A percentile compares a stretch with the other conserved stretches of the same genome.
Evolutionary conservation across 2,888 invertebrate species (phyloP).

Genomic region (Scaptodrosophila latifasciaeformis): DNA sequence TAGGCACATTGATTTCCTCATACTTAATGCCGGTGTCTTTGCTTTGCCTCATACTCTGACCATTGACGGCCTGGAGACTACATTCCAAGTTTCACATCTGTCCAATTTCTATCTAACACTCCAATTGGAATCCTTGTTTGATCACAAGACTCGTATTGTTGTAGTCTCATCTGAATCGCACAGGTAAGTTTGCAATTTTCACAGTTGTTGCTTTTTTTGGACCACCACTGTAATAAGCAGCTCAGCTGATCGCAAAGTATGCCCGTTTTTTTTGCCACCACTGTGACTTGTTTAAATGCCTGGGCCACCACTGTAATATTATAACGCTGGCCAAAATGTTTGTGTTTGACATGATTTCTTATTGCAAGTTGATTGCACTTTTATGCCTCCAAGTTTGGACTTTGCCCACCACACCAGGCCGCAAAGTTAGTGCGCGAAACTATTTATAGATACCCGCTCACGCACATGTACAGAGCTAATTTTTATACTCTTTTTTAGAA

Average conservation of each 20-base stretch:
- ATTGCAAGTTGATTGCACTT: conserved; percentile 59
- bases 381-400: conserved; percentile 43
- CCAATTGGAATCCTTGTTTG: conserved; percentile 82
- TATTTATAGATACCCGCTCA: not conserved
- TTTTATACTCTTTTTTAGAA: too few relatives aligned
- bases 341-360: not conserved
- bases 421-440: not conserved
- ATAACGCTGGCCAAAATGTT: too few relatives aligned
- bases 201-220: not conserved
- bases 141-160: conserved; percentile 83
- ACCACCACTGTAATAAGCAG: conserved; percentile 25
- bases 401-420: conserved; percentile 43
- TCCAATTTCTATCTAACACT: conserved; percentile 87
- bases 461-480: too few relatives aligned
- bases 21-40: conserved; percentile 89
- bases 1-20: conserved; percentile 83
- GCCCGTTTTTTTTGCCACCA: conserved; percentile 7
- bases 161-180: conserved; percentile 94
- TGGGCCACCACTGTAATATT: too few relatives aligned
- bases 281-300: conserved; percentile 20
- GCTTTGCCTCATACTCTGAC: conserved; percentile 84
- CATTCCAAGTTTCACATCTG: conserved; percentile 92
- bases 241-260: conserved; percentile 4
- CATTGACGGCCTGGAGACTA: conserved; percentile 84
- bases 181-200: conserved; percentile 61